Evolutionary conservation across 1,140 invertebrate species (phyloP).

Genomic region (Carposina sasakii): DNA sequence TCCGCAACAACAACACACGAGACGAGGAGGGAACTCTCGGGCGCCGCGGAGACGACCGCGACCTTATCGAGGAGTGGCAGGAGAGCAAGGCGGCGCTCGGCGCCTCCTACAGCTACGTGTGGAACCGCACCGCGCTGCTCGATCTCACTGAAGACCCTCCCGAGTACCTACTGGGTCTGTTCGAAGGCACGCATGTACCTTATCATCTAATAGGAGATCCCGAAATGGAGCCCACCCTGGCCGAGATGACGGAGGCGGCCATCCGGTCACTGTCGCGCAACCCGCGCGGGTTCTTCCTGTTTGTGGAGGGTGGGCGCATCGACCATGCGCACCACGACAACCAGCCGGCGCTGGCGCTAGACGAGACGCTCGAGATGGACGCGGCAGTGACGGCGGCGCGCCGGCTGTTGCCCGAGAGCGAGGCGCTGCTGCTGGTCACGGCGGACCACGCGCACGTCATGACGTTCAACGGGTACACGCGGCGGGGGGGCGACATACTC

Average conservation of each 20-base stretch:
- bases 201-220: slow-evolving; percentile 63
- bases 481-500: slow-evolving; percentile 72
- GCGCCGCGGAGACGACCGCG: slow-evolving; percentile 72
- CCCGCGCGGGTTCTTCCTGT: slow-evolving; percentile 87
- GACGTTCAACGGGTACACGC: slow-evolving; percentile 76
- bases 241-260: slow-evolving; percentile 88
- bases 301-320: slow-evolving; percentile 90
- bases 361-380: slow-evolving; percentile 77
- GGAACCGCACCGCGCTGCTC: slow-evolving; percentile 77
- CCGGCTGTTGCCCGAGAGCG: slow-evolving; percentile 69
- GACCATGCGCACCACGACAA: slow-evolving; percentile 88
- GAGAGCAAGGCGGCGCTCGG: slow-evolving; percentile 64
- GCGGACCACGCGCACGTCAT: slow-evolving; percentile 82
- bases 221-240: slow-evolving; percentile 79
- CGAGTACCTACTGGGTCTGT: slow-evolving; percentile 83
- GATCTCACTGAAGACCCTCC: slow-evolving; percentile 67
- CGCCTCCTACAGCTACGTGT: slow-evolving; percentile 78
- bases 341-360: slow-evolving; percentile 76
- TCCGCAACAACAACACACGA: slow-evolving; percentile 74
- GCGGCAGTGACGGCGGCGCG: slow-evolving; percentile 72
- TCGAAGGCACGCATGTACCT: slow-evolving; percentile 57
- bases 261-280: slow-evolving; percentile 85
- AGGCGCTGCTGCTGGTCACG: slow-evolving; percentile 80
- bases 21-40: slow-evolving; percentile 80
- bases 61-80: slow-evolving; percentile 69